Conservation (phyloP, 2,113 vertebrate genomes). For the Hiodon alosoides region DNA sequence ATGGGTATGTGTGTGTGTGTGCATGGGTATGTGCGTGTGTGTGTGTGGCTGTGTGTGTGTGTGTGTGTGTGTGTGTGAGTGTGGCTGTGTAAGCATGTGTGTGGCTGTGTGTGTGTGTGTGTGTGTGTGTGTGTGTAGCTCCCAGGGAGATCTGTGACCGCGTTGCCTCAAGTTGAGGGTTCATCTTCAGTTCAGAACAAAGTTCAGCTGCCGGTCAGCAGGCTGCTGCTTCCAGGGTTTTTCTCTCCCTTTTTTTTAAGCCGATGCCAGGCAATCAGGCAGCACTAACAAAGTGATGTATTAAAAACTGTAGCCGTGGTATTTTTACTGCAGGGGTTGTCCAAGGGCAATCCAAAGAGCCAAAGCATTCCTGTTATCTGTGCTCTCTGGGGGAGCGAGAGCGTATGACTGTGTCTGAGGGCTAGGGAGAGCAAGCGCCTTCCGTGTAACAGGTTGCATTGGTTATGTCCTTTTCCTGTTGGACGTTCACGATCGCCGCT, state of each 20-base stretch:
- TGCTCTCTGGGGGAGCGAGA: neutral
- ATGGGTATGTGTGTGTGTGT: too few species aligned
- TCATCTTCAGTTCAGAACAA: conserved; percentile 67
- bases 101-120: neutral
- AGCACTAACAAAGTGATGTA: conserved; percentile 26
- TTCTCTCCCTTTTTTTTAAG: conserved; percentile 26
- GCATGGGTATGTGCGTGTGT: too few species aligned
- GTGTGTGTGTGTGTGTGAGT: too few species aligned
- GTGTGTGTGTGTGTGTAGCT: conserved; percentile 40
- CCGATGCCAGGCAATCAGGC: conserved; percentile 32
- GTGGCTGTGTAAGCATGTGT: conserved; percentile 2
- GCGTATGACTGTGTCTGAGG: neutral
- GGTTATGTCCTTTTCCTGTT: neutral
- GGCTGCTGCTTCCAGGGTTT: conserved; percentile 45
- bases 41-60: too few species aligned
- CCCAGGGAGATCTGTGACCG: conserved; percentile 61
- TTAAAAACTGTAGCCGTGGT: conserved; percentile 27
- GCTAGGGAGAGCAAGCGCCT: neutral
- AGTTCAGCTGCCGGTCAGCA: conserved; percentile 67
- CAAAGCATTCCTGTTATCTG: conserved; percentile 12
- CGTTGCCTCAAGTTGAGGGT: conserved; percentile 65
- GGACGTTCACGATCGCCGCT: neutral
- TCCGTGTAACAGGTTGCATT: neutral
- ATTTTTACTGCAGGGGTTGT: conserved; percentile 16
- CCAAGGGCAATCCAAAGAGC: conserved; percentile 13